These are phyloP conservation scores for Xylota sylvarum DNA, from an alignment of 2,888 invertebrate species.

Conservation along the genomic window DNA sequence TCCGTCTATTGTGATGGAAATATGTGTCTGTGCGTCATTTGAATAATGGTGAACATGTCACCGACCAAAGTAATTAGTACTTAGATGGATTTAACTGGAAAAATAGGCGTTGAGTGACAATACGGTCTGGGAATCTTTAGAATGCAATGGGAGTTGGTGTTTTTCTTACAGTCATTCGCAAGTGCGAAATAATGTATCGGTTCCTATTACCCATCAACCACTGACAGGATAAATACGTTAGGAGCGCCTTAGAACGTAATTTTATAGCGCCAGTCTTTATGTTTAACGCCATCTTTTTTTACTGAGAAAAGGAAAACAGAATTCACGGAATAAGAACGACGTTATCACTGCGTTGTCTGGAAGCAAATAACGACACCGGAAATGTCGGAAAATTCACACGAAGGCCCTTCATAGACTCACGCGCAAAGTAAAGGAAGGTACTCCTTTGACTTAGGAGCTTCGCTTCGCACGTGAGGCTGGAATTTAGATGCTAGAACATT, in stretches of 20 bases:
- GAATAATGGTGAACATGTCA: constrained; percentile 60
- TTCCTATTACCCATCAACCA: background rate
- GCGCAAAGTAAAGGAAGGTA: too few species aligned
- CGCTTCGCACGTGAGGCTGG: too few species aligned
- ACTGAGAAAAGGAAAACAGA: too few species aligned
- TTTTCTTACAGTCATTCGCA: background rate
- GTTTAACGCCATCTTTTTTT: too few species aligned
- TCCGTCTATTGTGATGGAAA: constrained; percentile 60
- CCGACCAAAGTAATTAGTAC: constrained; percentile 57
- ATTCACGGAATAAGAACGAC: too few species aligned
- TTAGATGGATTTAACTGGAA: constrained; percentile 54
- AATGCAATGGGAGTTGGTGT: constrained; percentile 34
- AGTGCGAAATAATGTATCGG: background rate
- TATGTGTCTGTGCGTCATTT: constrained; percentile 58
- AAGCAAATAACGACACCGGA: too few species aligned
- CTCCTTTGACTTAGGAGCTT: too few species aligned
- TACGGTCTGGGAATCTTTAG: constrained; percentile 60
- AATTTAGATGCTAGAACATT: too few species aligned
- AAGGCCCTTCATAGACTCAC: too few species aligned
- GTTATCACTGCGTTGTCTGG: too few species aligned
- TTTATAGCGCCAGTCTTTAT: background rate
- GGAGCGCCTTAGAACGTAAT: background rate
- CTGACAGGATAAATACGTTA: background rate
- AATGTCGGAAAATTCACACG: too few species aligned
- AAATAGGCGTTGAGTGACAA: constrained; percentile 47